Evolutionary conservation across 2,797 vertebrate species (phyloP), one percentile per base, ranked within the genome.

Genomic region (Gymnodraco acuticeps): DNA sequence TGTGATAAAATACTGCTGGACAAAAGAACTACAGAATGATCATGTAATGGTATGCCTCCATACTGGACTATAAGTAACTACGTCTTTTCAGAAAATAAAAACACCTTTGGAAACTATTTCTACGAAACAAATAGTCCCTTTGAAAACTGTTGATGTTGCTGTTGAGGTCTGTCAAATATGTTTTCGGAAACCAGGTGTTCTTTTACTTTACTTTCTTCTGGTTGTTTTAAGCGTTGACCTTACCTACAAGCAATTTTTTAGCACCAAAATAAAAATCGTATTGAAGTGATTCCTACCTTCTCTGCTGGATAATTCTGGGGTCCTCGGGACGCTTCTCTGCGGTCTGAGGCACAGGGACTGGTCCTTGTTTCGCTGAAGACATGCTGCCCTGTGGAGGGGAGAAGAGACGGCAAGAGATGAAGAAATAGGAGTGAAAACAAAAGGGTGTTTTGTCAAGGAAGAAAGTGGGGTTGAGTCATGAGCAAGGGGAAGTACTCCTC

Each of bases 241-340:
- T 23, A 51, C 13, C 16, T 27, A 20, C 3, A 3, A n/a, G 5
- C 46, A 19, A 27, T 5, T 27, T 27, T 69, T 12, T 6, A 15
- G 27, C 3, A 19, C 12, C 41, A n/a, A n/a, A 51, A 58, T 61
- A 17, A 33, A 64, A 68, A 47, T 2, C 19, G 56, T 17, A 46
- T 11, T 43, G 3, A 59, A 42, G 10, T 0, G 14, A 55, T 43
- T 50, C 20, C 0, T 89, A 94, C 93, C 91, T 94, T 88, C 97
- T 97, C 87, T 98, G 97, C 82, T 97, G 96, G 64, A 98, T 96
- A 90, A 96, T 97, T 85, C 98, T 95, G 50, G 98, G 98, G 87
- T 99, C 99, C 75, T 96, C 96, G 20, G 96, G 95, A 73, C 96
- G 95, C 89, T 98, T 99, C 71, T 99, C 98, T 86, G 93, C 78